phyloP scores from a whole-genome alignment of 2,113 vertebrate genomes.

The Sapayoa aenigma region DNA sequence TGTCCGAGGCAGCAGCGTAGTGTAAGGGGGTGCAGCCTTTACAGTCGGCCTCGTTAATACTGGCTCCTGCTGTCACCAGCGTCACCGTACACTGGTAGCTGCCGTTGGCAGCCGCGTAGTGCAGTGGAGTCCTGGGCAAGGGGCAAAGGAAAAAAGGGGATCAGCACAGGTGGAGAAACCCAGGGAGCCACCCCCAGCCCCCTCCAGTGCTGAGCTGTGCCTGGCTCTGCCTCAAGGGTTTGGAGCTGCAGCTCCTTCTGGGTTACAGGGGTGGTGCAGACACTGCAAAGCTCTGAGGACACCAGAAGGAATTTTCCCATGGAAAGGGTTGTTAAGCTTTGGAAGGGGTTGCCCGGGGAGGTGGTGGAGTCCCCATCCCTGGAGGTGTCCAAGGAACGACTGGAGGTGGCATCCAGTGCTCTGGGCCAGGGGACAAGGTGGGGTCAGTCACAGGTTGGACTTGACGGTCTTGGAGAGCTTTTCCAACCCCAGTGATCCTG shows the following conservation, averaged over 20 bases:
- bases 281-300: neutral
- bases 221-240: too few species aligned
- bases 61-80: constrained; percentile 85
- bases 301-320: neutral
- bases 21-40: constrained; percentile 92
- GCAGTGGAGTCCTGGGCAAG: constrained; percentile 84
- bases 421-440: neutral
- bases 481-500: neutral
- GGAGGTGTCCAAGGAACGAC: neutral
- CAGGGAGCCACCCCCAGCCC: neutral
- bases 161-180: neutral
- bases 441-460: neutral
- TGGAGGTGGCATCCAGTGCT: neutral
- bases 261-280: neutral
- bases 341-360: neutral
- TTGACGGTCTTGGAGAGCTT: neutral
- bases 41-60: constrained; percentile 85
- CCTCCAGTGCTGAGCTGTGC: neutral
- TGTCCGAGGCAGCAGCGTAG: constrained; percentile 90
- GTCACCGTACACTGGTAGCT: constrained; percentile 89
- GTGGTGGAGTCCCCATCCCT: neutral
- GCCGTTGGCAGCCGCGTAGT: constrained; percentile 92
- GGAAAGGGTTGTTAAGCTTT: neutral
- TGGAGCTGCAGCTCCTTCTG: neutral
- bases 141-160: too few species aligned